Evolutionary conservation across 2,888 invertebrate species (phyloP).

Genomic region (Linnaemya vulpina): DNA sequence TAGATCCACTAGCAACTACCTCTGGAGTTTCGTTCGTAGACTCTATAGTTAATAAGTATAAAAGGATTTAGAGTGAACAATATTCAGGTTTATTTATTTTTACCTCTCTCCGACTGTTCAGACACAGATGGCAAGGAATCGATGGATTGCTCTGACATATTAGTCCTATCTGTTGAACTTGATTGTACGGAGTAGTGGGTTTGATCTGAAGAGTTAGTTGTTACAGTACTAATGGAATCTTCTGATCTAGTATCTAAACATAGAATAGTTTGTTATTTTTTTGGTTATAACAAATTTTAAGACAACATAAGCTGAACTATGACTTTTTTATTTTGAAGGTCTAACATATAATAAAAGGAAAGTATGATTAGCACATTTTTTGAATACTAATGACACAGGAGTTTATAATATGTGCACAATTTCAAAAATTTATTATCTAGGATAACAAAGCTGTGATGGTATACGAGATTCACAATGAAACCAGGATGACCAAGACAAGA

Average conservation of each 20-base stretch:
- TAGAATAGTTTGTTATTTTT: neutral
- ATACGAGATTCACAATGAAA: too few relatives aligned
- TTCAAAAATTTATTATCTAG: too few relatives aligned
- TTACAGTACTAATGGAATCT: constrained; percentile 28
- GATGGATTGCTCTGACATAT: constrained; percentile 28
- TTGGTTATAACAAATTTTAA: neutral
- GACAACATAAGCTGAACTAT: neutral
- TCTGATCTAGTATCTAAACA: constrained; percentile 46
- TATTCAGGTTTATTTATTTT: neutral
- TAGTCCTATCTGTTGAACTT: constrained; percentile 28
- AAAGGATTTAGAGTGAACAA: neutral
- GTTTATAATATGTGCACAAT: too few relatives aligned
- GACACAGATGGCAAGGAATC: constrained; percentile 21
- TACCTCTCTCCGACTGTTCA: constrained; percentile 46
- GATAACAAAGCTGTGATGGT: too few relatives aligned
- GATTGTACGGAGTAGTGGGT: constrained; percentile 44
- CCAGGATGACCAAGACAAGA: too few relatives aligned
- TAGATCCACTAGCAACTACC: constrained; percentile 11
- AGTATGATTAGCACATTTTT: too few relatives aligned
- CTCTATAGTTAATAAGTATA: neutral
- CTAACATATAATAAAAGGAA: too few relatives aligned
- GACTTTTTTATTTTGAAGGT: too few relatives aligned
- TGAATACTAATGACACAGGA: too few relatives aligned
- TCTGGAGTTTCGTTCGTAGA: neutral
- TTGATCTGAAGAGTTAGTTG: constrained; percentile 36